Percentiles rank a stretch among this genome's conserved stretches.
These are phyloP conservation scores for Penaeus vannamei DNA, from an alignment of 1,140 invertebrate genomes.

Conservation along the genomic window DNA sequence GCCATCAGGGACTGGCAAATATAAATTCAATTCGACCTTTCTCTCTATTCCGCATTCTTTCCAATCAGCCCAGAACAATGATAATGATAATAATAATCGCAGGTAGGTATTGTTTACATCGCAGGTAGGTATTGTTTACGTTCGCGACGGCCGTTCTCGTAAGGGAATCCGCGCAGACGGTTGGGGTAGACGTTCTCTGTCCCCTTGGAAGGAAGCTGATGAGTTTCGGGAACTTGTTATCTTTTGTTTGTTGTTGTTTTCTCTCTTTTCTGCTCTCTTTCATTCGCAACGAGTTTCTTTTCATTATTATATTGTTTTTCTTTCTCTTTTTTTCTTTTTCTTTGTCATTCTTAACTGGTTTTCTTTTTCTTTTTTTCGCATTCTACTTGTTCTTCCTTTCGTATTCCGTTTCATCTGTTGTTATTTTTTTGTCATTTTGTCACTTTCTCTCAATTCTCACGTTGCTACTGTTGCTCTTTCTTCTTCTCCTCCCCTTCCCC, in stretches of 20 bases:
- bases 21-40: too few species aligned
- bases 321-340: not conserved
- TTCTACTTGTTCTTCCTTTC: not conserved
- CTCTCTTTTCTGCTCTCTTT: not conserved
- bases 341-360: not conserved
- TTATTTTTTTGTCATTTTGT: not conserved
- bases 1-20: too few species aligned
- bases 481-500: too few species aligned
- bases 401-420: not conserved
- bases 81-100: too few species aligned
- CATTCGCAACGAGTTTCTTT: not conserved
- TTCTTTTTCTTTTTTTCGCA: not conserved
- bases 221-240: not conserved
- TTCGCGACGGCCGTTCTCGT: too few species aligned
- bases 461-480: not conserved
- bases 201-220: too few species aligned
- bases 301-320: not conserved
- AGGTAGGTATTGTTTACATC: too few species aligned
- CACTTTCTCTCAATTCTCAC: not conserved
- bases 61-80: too few species aligned
- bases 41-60: too few species aligned
- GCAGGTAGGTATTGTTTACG: too few species aligned
- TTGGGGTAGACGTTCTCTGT: too few species aligned
- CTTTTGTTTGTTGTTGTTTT: not conserved
- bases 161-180: too few species aligned